Conservation (phyloP, 2,888 invertebrate species). For the Rotaria socialis region DNA sequence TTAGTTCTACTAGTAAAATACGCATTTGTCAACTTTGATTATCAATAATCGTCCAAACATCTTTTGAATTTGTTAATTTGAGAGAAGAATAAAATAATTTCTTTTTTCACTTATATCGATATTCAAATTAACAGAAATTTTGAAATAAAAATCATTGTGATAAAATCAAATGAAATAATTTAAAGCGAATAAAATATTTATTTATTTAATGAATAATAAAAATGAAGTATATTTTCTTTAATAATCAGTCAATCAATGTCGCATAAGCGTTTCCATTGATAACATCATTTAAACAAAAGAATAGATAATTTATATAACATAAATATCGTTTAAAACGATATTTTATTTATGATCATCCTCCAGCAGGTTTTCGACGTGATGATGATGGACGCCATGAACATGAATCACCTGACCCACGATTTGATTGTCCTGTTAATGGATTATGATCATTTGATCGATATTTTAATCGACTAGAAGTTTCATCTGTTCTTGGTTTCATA, state of each 20-base stretch:
- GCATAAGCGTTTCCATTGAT: not conserved
- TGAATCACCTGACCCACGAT: not conserved
- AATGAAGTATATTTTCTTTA: not conserved
- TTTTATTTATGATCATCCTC: not conserved
- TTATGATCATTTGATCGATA: not conserved
- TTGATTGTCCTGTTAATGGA: not conserved
- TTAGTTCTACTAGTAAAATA: too few species aligned
- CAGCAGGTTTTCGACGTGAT: not conserved
- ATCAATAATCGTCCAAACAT: too few species aligned
- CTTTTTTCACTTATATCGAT: too few species aligned
- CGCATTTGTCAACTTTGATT: too few species aligned
- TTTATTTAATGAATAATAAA: too few species aligned
- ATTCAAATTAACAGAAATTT: too few species aligned
- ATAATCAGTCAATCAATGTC: not conserved
- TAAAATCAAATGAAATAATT: too few species aligned
- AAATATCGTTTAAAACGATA: not conserved
- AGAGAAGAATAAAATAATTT: too few species aligned
- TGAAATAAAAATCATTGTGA: too few species aligned
- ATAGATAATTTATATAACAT: not conserved
- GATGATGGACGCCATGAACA: conserved; percentile 9
- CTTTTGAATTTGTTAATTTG: too few species aligned
- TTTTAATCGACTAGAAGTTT: not conserved
- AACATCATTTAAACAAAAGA: not conserved
- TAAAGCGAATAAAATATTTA: too few species aligned
- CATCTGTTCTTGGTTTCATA: not conserved